Conservation (phyloP, 1,140 invertebrate species). For the Cotesia vestalis region DNA sequence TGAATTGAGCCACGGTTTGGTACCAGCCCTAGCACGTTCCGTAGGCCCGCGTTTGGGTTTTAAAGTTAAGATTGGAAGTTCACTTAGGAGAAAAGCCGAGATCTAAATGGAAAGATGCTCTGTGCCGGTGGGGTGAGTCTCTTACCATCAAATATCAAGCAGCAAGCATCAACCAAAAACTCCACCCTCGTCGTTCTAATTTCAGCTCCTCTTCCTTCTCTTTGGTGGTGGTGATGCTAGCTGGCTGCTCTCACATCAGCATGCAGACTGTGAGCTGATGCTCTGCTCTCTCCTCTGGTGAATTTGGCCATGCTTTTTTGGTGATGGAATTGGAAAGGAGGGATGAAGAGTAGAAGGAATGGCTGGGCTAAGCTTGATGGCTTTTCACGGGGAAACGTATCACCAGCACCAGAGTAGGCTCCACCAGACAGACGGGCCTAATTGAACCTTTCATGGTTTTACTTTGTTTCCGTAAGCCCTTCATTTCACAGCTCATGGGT, state of each 20-base stretch:
- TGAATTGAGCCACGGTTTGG: constrained; percentile 15
- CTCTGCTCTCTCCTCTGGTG: neutral
- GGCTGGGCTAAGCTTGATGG: neutral
- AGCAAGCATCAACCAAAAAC: neutral
- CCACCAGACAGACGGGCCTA: constrained; percentile 38
- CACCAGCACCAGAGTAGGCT: neutral
- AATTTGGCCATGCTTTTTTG: neutral
- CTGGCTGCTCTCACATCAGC: constrained; percentile 7
- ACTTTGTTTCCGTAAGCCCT: constrained; percentile 34
- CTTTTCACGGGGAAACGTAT: constrained; percentile 1
- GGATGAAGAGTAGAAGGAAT: neutral
- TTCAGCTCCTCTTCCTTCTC: constrained; percentile 2
- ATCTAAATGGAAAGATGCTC: constrained; percentile 36
- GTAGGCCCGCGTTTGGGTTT: neutral
- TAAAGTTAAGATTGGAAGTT: constrained; percentile 34
- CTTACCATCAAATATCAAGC: no score
- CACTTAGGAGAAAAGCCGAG: constrained; percentile 26
- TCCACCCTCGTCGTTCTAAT: constrained; percentile 27
- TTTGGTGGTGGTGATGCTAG: no score
- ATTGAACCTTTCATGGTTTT: constrained; percentile 41
- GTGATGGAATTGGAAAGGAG: neutral
- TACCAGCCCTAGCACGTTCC: constrained; percentile 1
- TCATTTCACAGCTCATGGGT: constrained; percentile 25
- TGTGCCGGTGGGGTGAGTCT: no score
- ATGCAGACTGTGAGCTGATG: neutral